Percentiles rank a stretch among this genome's conserved stretches.
These are phyloP conservation scores for Zosterops hypoxanthus DNA, from an alignment of 2,113 vertebrate species.

Conservation along the genomic window DNA sequence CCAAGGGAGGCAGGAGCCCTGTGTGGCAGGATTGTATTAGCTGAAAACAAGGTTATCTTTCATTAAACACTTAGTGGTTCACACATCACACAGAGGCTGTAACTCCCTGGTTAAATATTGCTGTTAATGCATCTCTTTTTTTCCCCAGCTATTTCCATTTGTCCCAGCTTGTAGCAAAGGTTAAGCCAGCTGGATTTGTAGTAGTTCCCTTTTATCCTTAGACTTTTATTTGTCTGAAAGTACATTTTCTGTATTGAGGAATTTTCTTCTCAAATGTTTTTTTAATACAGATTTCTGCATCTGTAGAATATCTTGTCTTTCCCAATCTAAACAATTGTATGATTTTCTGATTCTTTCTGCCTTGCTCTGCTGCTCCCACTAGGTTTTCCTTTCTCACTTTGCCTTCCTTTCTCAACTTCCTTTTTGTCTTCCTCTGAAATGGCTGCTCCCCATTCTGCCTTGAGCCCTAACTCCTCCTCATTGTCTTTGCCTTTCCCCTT, in stretches of 20 bases:
- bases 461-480: rapidly evolving
- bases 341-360: background rate
- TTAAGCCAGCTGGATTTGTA: background rate
- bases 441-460: background rate
- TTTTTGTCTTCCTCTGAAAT: background rate
- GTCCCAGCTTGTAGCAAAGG: background rate
- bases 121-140: background rate
- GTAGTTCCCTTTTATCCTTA: background rate
- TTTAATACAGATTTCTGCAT: background rate
- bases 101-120: background rate
- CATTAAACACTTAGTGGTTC: background rate
- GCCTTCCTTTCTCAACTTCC: background rate
- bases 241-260: background rate
- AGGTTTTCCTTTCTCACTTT: background rate
- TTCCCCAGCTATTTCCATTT: background rate
- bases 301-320: background rate
- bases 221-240: background rate
- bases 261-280: background rate
- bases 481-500: background rate
- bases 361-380: background rate
- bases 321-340: background rate
- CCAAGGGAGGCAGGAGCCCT: background rate
- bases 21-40: background rate
- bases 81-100: background rate
- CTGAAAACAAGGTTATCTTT: background rate